Percentiles rank a stretch among this genome's conserved stretches.
These are phyloP conservation scores for Thymelicus lineola DNA, from an alignment of 2,888 invertebrate species.

Conservation along the genomic window DNA sequence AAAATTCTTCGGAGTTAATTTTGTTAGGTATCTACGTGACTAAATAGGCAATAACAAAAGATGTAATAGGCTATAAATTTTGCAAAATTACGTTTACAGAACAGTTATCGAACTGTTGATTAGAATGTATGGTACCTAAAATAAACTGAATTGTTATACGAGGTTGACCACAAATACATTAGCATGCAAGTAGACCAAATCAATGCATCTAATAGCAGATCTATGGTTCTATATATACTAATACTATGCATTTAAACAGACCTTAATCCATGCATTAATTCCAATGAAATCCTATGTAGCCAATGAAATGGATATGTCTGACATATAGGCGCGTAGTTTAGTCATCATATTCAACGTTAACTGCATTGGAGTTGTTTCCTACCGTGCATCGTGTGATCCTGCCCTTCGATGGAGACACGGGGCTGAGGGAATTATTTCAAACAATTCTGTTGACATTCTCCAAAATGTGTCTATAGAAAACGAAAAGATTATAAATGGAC, in stretches of 20 bases:
- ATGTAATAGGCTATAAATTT: too few relatives aligned
- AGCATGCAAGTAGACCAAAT: slow-evolving; percentile 8
- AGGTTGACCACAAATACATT: slow-evolving; percentile 4
- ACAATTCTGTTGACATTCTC: too few relatives aligned
- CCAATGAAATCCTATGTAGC: slow-evolving; percentile 25
- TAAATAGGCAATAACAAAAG: too few relatives aligned
- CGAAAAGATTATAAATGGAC: too few relatives aligned
- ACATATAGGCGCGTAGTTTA: neutral
- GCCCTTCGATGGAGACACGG: too few relatives aligned
- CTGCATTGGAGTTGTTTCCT: neutral
- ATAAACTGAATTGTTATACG: neutral
- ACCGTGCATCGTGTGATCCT: too few relatives aligned
- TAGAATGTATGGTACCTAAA: neutral
- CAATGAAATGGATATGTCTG: slow-evolving; percentile 13
- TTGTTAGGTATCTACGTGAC: too few relatives aligned
- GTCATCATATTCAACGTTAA: neutral
- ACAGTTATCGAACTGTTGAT: neutral
- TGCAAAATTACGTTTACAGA: too few relatives aligned
- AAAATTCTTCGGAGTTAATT: too few relatives aligned
- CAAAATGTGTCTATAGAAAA: too few relatives aligned
- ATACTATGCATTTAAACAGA: slow-evolving; percentile 5
- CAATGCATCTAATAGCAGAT: slow-evolving; percentile 14
- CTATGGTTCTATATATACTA: slow-evolving; percentile 8
- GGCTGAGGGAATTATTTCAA: too few relatives aligned
- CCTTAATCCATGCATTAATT: slow-evolving; percentile 25